Base-by-base conservation (phyloP, 2,113 vertebrate genomes). In the Columba janthina region DNA sequence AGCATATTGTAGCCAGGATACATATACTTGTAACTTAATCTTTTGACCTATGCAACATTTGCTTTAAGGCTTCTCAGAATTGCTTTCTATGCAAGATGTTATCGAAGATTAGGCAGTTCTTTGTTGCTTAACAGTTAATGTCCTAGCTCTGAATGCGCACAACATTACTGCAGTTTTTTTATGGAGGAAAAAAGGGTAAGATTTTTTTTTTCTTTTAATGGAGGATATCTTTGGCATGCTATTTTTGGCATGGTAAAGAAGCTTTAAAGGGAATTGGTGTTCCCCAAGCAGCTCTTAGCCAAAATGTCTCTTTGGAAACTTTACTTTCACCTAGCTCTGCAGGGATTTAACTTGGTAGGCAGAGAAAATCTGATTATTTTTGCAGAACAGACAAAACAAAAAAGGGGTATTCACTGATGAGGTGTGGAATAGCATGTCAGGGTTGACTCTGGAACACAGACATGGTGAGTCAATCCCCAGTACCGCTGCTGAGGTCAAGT, bases 311-410 rank as follows among this genome's bases (percentile, higher is more conserved):
- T 88, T 78, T 92, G 94, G 89, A 96, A 96, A 92, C 70, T 95
- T 89, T 34, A 58, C 85, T 90, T 93, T 91, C 83, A 75, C 91
- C 76, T 93, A 28, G 48, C n/a, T 93, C 92, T 85, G 22, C 17
- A 19, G 79, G 88, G 88, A 93, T 95, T 90, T 92, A 85, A 89
- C 85, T 94, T 5, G 1, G 76, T 88, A 88, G 69, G 92, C 83
- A 85, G 86, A 76, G 94, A 96, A 93, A 89, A 83, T 62, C 54
- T 96, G 96, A 96, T 95, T 54, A 48, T 90, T 96, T 96, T 90
- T 97, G 54, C 96, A 97, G 96, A 92, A 69, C 25, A 50, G 88
- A 77, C 48, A 38, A 57, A 86, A 77, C 57, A 84, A 84, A 86
- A 96, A 40, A 5, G 46, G 88, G 88, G 86, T 73, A 75, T 96